phyloP scores from a whole-genome alignment of 2,888 invertebrate genomes.

The Carabus problematicus region DNA sequence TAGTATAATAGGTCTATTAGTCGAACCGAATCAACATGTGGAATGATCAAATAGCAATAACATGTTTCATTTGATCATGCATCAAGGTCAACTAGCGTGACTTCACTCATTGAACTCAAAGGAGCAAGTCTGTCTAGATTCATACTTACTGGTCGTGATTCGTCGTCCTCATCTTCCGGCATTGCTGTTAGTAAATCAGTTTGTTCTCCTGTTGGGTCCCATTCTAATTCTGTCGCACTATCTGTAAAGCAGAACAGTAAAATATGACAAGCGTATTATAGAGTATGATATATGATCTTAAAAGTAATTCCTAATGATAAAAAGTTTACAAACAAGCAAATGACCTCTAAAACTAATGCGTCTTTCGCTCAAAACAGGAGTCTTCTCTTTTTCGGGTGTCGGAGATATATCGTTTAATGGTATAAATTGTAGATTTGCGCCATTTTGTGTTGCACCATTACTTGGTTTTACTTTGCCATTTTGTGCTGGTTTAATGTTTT shows the following conservation, averaged over 20 bases:
- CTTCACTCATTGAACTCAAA: constrained; percentile 64
- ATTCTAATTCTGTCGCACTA: constrained; percentile 62
- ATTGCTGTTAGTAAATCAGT: constrained; percentile 56
- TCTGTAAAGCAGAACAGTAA: constrained; percentile 54
- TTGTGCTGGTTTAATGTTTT: constrained; percentile 47
- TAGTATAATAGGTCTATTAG: too few relatives aligned
- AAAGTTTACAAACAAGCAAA: too few relatives aligned
- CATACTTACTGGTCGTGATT: constrained; percentile 59
- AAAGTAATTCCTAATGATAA: too few relatives aligned
- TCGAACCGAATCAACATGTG: too few relatives aligned
- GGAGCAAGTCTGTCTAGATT: constrained; percentile 59
- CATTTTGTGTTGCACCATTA: constrained; percentile 52
- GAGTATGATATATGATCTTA: too few relatives aligned
- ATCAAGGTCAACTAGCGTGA: constrained; percentile 51
- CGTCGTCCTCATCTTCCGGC: constrained; percentile 55
- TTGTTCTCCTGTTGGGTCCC: constrained; percentile 65
- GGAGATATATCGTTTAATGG: constrained; percentile 11
- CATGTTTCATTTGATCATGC: constrained; percentile 27
- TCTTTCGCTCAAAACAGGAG: constrained; percentile 51
- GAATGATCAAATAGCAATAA: too few relatives aligned
- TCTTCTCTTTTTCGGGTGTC: constrained; percentile 20
- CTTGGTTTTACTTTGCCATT: constrained; percentile 56
- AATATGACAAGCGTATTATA: constrained; percentile 13
- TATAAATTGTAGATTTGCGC: constrained; percentile 41
- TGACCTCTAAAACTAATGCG: constrained; percentile 68